Evolutionary conservation across 1,140 invertebrate genomes (phyloP), one percentile per base, ranked within the genome.

Genomic region (Parapsyche elsis): DNA sequence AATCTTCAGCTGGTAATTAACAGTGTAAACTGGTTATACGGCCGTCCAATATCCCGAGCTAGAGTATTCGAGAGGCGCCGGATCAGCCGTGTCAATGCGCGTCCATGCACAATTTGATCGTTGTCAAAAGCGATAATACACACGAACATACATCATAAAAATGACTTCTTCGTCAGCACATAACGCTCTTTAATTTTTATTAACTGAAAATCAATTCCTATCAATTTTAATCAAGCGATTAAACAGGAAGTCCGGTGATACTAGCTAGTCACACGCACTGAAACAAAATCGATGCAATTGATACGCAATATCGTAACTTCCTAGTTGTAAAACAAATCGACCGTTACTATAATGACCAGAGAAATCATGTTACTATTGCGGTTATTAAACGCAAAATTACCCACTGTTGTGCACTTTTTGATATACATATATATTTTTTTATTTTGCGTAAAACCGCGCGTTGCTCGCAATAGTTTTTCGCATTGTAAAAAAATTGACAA

Each of bases 1-100:
- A 82, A 82, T 82, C 81, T 82, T 80, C 76, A 80, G 57, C 64
- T 45, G 77, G 73, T 78, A 81, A 81, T 81, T 81, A 81, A 81
- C 74, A 79, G 23, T 24, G 59, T 79, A 77, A 82, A 77, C 30
- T 77, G 81, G 79, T 80, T 45, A 46, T 24, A 75, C 64, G 73
- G 26, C 73, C 21, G 23, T 23, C 73, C 73, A 75, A 57, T 46
- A 46, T 75, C 73, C 23, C 64, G 23, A 24, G 24, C 64, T 67
- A 38, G 30, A 38, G 30, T 38, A 67, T 67, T 67, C 19, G 64
- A 67, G 19, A 64, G 24, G 24, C 21, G 23, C 14, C 23, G 21
- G 64, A 30, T 67, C 64, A 61, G 64, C 64, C 64, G 64, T 67
- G 23, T 61, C 57, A 61, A 61, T 61, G 57, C 23, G 21, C 67